Conservation (phyloP, 2,797 vertebrate species). For the Clangula hyemalis region DNA sequence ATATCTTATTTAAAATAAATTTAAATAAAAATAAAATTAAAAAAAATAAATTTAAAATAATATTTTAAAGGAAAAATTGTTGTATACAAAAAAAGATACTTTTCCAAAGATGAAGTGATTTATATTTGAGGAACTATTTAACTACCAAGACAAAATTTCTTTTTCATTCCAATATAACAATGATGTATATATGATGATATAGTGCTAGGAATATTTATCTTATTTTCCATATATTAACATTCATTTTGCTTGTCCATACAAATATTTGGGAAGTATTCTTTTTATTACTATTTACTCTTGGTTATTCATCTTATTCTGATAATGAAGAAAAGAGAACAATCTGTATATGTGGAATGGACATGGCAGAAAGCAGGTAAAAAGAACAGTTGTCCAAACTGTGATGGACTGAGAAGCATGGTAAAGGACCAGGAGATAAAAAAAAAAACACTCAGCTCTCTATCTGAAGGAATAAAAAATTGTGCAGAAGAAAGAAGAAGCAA, state of each 20-base stretch:
- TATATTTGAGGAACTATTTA: neutral
- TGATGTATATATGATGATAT: neutral
- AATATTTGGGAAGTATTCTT: neutral
- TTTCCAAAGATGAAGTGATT: neutral
- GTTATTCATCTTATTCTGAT: neutral
- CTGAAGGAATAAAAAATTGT: neutral
- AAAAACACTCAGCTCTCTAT: neutral
- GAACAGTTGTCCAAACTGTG: neutral
- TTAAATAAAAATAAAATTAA: no score
- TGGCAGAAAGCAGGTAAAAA: neutral
- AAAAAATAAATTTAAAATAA: neutral
- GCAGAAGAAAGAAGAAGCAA: neutral
- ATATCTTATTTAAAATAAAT: no score
- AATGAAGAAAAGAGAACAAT: neutral
- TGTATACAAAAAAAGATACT: neutral
- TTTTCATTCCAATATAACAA: neutral
- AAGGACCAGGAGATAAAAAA: neutral
- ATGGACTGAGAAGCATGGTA: neutral
- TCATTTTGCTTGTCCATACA: neutral
- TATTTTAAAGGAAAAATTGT: neutral
- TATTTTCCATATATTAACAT: neutral
- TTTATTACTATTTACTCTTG: neutral
- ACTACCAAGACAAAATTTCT: neutral
- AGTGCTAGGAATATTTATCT: neutral
- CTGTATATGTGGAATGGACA: neutral